A percentile compares a stretch with the other conserved stretches of the same genome.
Evolutionary conservation across 1,140 invertebrate genomes (phyloP).

Genomic region (Lucilia cuprina): DNA sequence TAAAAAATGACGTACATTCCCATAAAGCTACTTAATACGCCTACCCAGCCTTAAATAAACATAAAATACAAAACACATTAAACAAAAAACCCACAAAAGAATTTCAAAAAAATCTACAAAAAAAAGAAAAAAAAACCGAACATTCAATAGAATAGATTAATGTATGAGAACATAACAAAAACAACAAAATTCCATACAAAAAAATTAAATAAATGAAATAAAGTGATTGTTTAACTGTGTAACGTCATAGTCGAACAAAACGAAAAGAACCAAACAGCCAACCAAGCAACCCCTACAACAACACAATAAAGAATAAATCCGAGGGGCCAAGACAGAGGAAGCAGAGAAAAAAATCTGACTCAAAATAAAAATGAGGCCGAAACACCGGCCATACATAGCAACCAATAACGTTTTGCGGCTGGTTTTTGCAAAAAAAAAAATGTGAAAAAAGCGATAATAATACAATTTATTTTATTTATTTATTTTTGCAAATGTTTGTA

Average conservation of each 20-base stretch:
- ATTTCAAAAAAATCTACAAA: neutral
- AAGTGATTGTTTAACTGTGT: neutral
- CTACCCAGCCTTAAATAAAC: neutral
- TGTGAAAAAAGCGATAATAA: neutral
- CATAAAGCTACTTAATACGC: neutral
- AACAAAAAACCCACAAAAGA: neutral
- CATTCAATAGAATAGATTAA: no score
- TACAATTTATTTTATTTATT: neutral
- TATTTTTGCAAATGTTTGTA: neutral
- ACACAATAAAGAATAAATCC: no score
- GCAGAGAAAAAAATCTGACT: neutral
- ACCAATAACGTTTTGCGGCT: neutral
- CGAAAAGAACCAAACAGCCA: neutral
- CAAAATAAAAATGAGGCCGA: conserved; percentile 10
- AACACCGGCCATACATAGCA: neutral
- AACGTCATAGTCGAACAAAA: neutral
- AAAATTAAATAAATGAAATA: neutral
- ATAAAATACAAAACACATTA: no score
- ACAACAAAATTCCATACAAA: no score
- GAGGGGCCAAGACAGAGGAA: neutral
- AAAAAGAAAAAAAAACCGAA: neutral
- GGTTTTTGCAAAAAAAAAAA: neutral
- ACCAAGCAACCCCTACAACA: neutral
- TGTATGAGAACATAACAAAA: no score
- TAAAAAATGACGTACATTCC: neutral